Evolutionary conservation across 1,140 invertebrate genomes (phyloP).

Genomic region (Ceratoteleas bidentatus): DNA sequence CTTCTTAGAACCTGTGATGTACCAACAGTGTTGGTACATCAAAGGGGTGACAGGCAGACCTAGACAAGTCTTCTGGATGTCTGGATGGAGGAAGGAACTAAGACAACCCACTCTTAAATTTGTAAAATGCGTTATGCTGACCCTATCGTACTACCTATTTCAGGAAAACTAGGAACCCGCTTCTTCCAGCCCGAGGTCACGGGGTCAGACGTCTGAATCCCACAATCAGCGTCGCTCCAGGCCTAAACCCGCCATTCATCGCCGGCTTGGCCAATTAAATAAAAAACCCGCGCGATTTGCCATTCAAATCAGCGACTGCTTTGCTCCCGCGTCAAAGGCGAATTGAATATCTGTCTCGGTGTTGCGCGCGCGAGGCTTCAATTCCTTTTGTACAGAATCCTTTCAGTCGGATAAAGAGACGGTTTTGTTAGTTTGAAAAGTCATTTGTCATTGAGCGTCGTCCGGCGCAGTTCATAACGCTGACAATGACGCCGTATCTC

Average conservation of each 20-base stretch:
- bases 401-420: slow-evolving; percentile 59
- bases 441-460: slow-evolving; percentile 61
- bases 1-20: too few relatives aligned
- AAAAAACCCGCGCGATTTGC: slow-evolving; percentile 48
- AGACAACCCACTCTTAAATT: too few relatives aligned
- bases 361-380: slow-evolving; percentile 38
- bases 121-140: too few relatives aligned
- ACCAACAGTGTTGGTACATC: too few relatives aligned
- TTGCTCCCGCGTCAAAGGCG: slow-evolving; percentile 49
- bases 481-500: slow-evolving; percentile 57
- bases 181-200: too few relatives aligned
- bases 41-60: too few relatives aligned
- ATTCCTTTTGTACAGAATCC: slow-evolving; percentile 64
- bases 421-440: slow-evolving; percentile 61
- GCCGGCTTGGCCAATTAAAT: slow-evolving; percentile 39
- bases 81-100: too few relatives aligned
- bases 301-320: slow-evolving; percentile 54
- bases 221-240: slow-evolving; percentile 17
- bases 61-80: too few relatives aligned
- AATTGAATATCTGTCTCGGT: slow-evolving; percentile 54
- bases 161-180: too few relatives aligned
- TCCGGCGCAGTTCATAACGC: slow-evolving; percentile 62
- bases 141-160: too few relatives aligned
- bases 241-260: slow-evolving; percentile 19
- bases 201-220: slow-evolving; percentile 1